Base-by-base conservation (phyloP, 2,888 invertebrate genomes). In the Eupithecia pulchellata region DNA sequence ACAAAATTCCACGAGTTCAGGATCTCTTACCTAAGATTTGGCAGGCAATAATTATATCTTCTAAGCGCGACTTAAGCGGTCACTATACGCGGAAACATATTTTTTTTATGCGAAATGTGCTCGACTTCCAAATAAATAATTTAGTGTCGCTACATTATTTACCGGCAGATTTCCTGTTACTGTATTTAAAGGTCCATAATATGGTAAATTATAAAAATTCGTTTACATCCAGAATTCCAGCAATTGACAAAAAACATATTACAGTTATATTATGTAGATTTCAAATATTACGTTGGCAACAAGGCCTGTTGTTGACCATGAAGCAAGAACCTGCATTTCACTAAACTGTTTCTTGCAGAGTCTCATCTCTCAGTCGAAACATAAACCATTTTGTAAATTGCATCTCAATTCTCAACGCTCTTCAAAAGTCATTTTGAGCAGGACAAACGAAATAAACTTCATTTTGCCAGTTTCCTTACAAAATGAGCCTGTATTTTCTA, bases 401-500 rank as follows among this genome's bases (percentile, higher is more conserved):
- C 64, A 75, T 58, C 61, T 69, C 68, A 11, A 72, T 63, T 65
- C 42, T 30, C 42, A 57, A 47, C 34, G 58, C 68, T 65, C 61
- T 34, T 61, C 61, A 34, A 61, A 61, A 61, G 61, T 61, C 61
- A 66, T 71, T 57, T 60, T 62, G 66, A 63, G 57, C 71, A 74
- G 72, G 74, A 72, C 76, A 73, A 75, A 75, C 68, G 64, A 67
- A 75, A 74, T 74, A 65, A 76, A 76, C 72, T 74, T 74, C 73
- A 75, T 76, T 78, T 75, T 73, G 76, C 69, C 75, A 66, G 76
- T 79, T 81, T 69, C 74, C 77, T 77, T 78, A 61, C 61, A 61
- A 61, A 61, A 61, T 61, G 61, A 61, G 76, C 75, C 73, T 80
- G 81, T 81, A 78, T 83, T 84, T 82, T 79, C 74, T 79, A 75